Base-by-base conservation (phyloP, 2,797 vertebrate species). In the Petrocephalus sullivani region DNA sequence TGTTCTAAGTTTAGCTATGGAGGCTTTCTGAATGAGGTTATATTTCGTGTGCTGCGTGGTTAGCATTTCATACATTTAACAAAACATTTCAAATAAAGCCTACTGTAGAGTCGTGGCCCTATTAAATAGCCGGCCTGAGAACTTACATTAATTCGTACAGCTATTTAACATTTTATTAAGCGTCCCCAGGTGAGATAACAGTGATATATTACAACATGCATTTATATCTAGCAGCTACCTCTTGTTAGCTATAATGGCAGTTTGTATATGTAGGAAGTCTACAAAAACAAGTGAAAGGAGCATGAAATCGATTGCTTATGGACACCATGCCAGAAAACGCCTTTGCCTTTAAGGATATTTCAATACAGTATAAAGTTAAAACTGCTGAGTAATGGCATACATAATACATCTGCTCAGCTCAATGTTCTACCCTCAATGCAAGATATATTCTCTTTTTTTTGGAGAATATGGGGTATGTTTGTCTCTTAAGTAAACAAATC, bases 181-280 rank as follows among this genome's bases (percentile, higher is more conserved):
- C 37, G 82, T 90, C 78, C 88, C 89, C 92, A 91, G 93, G 92
- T 91, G 89, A 89, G 90, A 92, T 91, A 90, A 93, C 93, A 93
- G 90, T 92, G 88, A 91, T 87, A 85, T 78, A n/a, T 78, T 78
- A 41, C 41, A 78, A 19, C 3, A 6, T 0, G 21, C 28, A 28
- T 67, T 19, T 90, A 87, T 53, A 87, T 90, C 90, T 61, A 84
- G 89, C 85, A 12, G 75, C 91, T 91, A 92, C 92, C 91, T 89
- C 49, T 83, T 53, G 67, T 93, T 92, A 75, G 90, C 64, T 19
- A 75, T 16, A 2, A 87, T 84, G 85, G 64, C 87, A 85, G 89
- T 88, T 90, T 90, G 54, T 51, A 14, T 28, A 83, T 46, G 87
- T 89, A 88, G 71, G 61, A 14, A 90, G 90, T 90, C 88, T 83